Evolutionary conservation across 2,888 invertebrate species (phyloP), one percentile per base, ranked within the genome.

Genomic region (Melanchra persicariae): DNA sequence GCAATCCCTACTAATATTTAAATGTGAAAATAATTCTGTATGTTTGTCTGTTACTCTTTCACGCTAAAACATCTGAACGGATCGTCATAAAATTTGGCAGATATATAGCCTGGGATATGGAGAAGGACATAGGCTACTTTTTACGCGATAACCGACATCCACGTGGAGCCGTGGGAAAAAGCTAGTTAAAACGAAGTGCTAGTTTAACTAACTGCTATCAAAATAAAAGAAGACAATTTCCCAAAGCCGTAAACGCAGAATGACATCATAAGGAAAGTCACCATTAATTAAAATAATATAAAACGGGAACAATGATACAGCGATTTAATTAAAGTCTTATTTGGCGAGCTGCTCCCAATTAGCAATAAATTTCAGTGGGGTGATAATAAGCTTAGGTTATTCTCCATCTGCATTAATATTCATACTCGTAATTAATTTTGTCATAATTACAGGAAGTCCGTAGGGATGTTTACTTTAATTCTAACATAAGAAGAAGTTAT

Each of bases 381-480:
- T 55, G 57, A 30, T 34, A 10, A 47, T 54, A 37, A 26, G 15
- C 12, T 49, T 51, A 19, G 17, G 7, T 22, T 67, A 2, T 67
- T 74, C 49, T 55, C 15, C 54, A 37, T 60, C 34, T 49, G 8
- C 54, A 26, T 60, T 58, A 37, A 63, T 72, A 64, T 70, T 71
- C 22, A 71, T 34, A 57, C n/a, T 49, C 17, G n/a, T 71, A 30
- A 71, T 61, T 58, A 43, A 49, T 49, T 69, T 51, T 30, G 15
- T 40, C 45, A 15, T 45, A n/a, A 15, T 26, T 54, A 26, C 8
- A 26, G 15, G 34, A 51, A 26, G 9, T 1, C 45, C 19, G 45
- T 19, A 19, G 45, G 2, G 45, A 45, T 45, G 3, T 19, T 19
- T 19, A 45, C 0, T 45, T 45, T 45, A 45, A 45, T 19, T 9